phyloP scores from a whole-genome alignment of 2,797 vertebrate genomes.

The Petrocephalus schoutedeni region DNA sequence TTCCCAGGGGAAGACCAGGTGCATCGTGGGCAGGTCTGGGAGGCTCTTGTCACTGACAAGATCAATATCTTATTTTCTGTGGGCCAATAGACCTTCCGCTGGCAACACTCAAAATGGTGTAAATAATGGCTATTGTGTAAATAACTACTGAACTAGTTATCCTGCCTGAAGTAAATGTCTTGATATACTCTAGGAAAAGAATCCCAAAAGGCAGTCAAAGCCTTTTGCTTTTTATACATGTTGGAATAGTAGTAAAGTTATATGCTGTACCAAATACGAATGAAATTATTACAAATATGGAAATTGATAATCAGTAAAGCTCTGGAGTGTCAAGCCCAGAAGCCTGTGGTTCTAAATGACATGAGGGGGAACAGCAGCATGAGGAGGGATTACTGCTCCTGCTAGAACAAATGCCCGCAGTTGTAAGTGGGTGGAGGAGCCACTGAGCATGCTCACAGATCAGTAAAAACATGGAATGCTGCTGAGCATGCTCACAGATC shows the following conservation, averaged over 20 bases:
- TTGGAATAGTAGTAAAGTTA: neutral
- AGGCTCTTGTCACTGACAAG: slow-evolving; percentile 5
- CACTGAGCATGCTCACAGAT: neutral
- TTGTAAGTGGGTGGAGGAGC: neutral
- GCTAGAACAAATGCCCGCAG: neutral
- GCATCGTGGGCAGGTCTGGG: neutral
- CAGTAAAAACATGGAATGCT: neutral
- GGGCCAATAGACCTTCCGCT: neutral
- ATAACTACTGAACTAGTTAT: neutral
- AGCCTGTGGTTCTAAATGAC: neutral
- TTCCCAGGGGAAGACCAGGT: neutral
- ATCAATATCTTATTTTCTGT: neutral
- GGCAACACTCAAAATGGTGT: neutral
- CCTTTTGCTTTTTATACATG: neutral
- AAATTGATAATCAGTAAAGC: neutral
- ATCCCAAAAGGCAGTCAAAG: neutral
- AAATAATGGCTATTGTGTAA: neutral
- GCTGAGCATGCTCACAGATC: neutral
- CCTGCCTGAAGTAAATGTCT: neutral
- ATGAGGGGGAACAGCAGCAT: neutral
- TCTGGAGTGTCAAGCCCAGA: neutral
- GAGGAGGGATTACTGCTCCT: neutral
- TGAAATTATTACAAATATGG: neutral
- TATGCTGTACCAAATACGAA: neutral
- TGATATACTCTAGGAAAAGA: neutral